A percentile compares a stretch with the other conserved stretches of the same genome.
phyloP scores from a whole-genome alignment of 2,797 vertebrate species.

The Poecilia wingei region DNA sequence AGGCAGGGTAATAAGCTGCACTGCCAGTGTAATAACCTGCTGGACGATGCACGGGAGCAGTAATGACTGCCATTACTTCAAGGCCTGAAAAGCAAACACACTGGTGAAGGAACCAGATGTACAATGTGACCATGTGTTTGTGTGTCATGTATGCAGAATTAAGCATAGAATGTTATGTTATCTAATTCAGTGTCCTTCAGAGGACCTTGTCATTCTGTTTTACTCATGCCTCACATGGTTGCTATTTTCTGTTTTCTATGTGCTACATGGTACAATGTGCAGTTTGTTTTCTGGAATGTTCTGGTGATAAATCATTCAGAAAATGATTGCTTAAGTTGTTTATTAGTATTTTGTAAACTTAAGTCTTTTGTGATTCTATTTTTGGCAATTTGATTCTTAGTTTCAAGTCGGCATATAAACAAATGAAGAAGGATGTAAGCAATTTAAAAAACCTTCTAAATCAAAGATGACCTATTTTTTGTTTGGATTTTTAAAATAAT shows the following conservation, averaged over 20 bases:
- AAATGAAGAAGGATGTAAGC: not conserved
- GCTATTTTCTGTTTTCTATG: not conserved
- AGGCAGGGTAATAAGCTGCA: slow-evolving; percentile 74
- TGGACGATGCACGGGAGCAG: slow-evolving; percentile 62
- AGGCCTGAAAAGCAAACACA: slow-evolving; percentile 55
- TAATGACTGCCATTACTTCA: slow-evolving; percentile 77
- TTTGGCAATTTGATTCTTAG: not conserved
- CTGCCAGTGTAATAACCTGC: slow-evolving; percentile 76
- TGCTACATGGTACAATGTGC: not conserved
- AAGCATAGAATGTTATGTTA: not conserved
- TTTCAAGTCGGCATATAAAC: not conserved
- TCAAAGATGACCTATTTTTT: not conserved
- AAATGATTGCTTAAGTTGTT: not conserved
- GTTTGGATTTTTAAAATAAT: not conserved
- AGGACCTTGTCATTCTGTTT: not conserved
- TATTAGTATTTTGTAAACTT: not conserved
- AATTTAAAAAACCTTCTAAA: not conserved
- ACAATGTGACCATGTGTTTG: slow-evolving; percentile 29
- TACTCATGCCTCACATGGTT: not conserved
- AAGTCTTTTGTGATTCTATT: not conserved
- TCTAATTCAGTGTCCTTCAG: slow-evolving; percentile 8
- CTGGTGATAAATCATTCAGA: not conserved
- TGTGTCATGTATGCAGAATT: not conserved
- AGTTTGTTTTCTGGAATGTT: not conserved
- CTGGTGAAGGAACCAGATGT: slow-evolving; percentile 46